A percentile compares a stretch with the other conserved stretches of the same genome.
phyloP scores from a whole-genome alignment of 2,888 invertebrate genomes.

The Phyllotreta striolata region DNA sequence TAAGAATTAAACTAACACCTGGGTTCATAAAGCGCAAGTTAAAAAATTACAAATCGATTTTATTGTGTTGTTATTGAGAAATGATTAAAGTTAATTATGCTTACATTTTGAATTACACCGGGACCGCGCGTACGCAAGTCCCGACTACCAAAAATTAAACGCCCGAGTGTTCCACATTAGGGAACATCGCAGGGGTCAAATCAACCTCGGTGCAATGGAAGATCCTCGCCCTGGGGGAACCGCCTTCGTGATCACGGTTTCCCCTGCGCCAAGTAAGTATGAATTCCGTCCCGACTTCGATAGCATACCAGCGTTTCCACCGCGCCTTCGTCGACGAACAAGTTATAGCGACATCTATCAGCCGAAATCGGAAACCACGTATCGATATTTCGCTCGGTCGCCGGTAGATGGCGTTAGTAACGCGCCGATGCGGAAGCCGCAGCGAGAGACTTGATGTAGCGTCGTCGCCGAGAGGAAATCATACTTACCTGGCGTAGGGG shows the following conservation, averaged over 20 bases:
- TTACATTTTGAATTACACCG: constrained; percentile 51
- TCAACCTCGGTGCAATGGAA: constrained; percentile 77
- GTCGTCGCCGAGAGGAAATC: constrained; percentile 36
- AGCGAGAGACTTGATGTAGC: background rate
- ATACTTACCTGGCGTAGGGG: constrained; percentile 65
- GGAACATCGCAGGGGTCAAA: constrained; percentile 80
- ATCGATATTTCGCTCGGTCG: background rate
- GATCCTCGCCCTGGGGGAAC: constrained; percentile 75
- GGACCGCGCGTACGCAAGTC: constrained; percentile 71
- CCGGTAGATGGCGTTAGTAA: constrained; percentile 6
- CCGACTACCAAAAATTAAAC: constrained; percentile 74
- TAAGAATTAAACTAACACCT: no score
- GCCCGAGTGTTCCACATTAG: constrained; percentile 78
- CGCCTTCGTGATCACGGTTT: constrained; percentile 74
- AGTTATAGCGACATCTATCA: constrained; percentile 3
- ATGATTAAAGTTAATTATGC: constrained; percentile 16
- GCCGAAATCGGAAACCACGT: background rate
- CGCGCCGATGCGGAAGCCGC: background rate
- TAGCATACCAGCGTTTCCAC: background rate
- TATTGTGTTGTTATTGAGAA: background rate
- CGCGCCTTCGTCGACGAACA: background rate
- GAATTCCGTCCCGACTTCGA: constrained; percentile 15
- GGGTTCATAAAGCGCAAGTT: no score
- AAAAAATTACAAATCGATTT: no score
- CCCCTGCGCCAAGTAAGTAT: constrained; percentile 48